Evolutionary conservation across 2,797 vertebrate genomes (phyloP).

Genomic region (Schizopygopsis malacanthus): DNA sequence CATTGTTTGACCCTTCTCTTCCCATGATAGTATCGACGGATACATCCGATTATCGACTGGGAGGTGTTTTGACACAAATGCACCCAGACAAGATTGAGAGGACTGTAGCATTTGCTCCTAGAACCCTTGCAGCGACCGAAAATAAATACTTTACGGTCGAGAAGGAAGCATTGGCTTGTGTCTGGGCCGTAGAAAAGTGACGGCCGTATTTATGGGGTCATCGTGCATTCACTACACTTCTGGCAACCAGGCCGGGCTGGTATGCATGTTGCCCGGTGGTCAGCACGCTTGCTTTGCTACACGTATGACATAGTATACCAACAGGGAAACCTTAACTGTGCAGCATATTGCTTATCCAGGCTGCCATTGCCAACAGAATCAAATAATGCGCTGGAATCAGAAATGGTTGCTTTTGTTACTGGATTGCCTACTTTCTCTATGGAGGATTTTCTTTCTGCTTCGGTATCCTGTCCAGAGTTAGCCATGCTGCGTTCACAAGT

Average conservation of each 20-base stretch:
- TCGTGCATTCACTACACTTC: no score
- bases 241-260: no score
- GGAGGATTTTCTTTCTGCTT: not conserved
- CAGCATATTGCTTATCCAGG: no score
- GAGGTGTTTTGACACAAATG: not conserved
- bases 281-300: no score
- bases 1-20: not conserved
- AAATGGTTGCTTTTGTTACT: not conserved
- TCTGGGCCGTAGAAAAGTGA: not conserved
- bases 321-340: no score
- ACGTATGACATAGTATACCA: no score
- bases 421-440: not conserved
- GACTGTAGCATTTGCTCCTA: not conserved
- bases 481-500: not conserved
- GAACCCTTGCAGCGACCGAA: not conserved
- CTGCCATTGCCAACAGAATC: no score
- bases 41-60: not conserved
- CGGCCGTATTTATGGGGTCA: not conserved
- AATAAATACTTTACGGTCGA: not conserved
- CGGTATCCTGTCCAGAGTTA: not conserved
- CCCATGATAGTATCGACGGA: not conserved
- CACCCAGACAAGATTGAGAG: not conserved
- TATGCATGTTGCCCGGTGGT: no score
- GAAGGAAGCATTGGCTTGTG: not conserved
- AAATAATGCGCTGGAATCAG: not conserved